Base-by-base conservation (phyloP, 2,113 vertebrate genomes). In the Porphyrio hochstetteri region DNA sequence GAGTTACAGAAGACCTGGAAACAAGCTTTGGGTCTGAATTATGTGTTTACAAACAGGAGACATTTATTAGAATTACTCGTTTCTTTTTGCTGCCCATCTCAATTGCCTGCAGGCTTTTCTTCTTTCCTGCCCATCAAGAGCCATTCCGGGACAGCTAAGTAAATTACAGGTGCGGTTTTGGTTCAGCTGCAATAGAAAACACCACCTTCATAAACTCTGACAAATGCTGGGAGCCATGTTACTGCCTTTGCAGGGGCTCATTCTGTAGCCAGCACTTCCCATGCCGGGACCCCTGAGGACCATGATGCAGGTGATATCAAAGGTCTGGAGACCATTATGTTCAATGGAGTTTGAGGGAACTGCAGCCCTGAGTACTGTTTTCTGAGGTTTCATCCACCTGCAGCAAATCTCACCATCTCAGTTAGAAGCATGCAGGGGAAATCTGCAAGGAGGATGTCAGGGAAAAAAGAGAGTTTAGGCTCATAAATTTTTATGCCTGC, bases 21-120 rank as follows among this genome's bases (percentile, higher is more conserved):
- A 86, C 52, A 60, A 90, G 25, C 17, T 81, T 90, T 52, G 59
- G 40, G 28, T 60, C 38, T 80, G 44, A 95, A 31, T 61, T 82
- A 85, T 44, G 31, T 63, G n/a, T 94, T 92, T 94, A 87, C 46
- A 76, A 87, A 50, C 40, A 65, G 36, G 28, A 88, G 25, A 59
- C 2, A 0, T 46, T 95, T 90, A 76, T 92, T 67, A 65, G 50
- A 90, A 76, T 82, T 80, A 46, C 25, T 23, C 17, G 35, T 94
- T 74, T 56, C 16, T 36, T 72, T 87, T 92, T 81, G 24, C 25
- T 70, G 19, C 23, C 68, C 52, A 38, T 48, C 29, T 90, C 53
- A 65, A 42, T 33, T 82, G 60, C 59, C 79, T 74, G 24, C 17
- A 67, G 36, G 15, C 44, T 31, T 70, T 82, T 77, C 44, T 78